These are phyloP conservation scores for Gallinago solitaria DNA, from an alignment of 2,797 vertebrate species.

Conservation along the genomic window DNA sequence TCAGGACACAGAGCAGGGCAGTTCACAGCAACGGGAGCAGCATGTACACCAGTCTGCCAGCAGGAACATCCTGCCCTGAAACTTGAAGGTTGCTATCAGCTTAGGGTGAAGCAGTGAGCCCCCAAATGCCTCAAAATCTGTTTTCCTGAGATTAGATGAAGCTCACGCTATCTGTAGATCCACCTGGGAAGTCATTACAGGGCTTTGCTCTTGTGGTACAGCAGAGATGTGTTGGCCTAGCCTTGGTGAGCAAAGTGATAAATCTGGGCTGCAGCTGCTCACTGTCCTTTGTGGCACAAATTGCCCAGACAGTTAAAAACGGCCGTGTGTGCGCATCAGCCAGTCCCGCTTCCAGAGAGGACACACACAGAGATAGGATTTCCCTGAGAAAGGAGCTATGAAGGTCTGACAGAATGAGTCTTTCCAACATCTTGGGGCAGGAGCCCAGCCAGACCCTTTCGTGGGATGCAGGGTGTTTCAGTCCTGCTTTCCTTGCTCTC, in stretches of 20 bases:
- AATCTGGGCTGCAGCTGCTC: slow-evolving; percentile 27
- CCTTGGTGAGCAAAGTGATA: neutral
- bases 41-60: neutral
- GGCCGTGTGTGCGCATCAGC: neutral
- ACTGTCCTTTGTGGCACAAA: neutral
- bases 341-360: neutral
- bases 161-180: neutral
- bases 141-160: neutral
- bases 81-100: neutral
- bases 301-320: neutral
- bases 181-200: neutral
- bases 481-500: neutral
- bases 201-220: neutral
- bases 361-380: neutral
- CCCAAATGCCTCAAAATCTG: neutral
- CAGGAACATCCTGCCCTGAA: neutral
- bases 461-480: accelerated
- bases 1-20: neutral
- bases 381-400: neutral
- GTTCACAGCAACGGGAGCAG: neutral
- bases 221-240: neutral
- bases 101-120: neutral
- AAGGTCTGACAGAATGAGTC: neutral
- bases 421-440: neutral
- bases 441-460: neutral